These are phyloP conservation scores for Galago senegalensis DNA, from an alignment of 2,797 vertebrate species.

Conservation along the genomic window DNA sequence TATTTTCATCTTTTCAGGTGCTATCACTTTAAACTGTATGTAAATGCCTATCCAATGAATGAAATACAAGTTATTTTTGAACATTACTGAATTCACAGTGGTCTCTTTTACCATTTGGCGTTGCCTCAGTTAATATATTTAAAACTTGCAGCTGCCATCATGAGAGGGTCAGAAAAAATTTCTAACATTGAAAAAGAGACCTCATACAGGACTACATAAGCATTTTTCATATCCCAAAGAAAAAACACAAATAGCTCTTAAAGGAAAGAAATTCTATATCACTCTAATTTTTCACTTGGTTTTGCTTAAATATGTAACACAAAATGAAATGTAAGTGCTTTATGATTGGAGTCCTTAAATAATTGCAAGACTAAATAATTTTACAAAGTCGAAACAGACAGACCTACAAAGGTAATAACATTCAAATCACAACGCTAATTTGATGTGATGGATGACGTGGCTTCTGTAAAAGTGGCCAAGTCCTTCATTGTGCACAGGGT, in stretches of 20 bases:
- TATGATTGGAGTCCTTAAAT: not conserved
- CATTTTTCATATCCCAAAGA: not conserved
- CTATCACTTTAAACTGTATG: not conserved
- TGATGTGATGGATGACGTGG: not conserved
- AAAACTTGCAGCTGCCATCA: not conserved
- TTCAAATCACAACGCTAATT: not conserved
- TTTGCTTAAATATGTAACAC: not conserved
- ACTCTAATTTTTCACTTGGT: slow-evolving; percentile 34
- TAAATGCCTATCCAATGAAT: slow-evolving; percentile 32
- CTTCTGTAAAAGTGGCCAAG: not conserved
- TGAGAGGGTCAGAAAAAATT: not conserved
- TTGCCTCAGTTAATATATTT: not conserved
- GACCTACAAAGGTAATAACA: not conserved
- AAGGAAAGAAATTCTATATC: not conserved
- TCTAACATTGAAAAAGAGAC: slow-evolving; percentile 22
- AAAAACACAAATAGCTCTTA: not conserved
- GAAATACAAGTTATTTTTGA: slow-evolving; percentile 21
- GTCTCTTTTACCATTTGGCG: slow-evolving; percentile 11
- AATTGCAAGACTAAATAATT: not conserved
- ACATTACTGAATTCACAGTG: not conserved
- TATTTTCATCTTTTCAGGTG: slow-evolving; percentile 19
- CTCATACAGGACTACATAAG: not conserved
- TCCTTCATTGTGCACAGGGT: not conserved
- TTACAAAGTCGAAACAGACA: slow-evolving; percentile 14
- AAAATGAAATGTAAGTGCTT: not conserved